Conservation (phyloP, 2,888 invertebrate species). For the Mythimna albipuncta region DNA sequence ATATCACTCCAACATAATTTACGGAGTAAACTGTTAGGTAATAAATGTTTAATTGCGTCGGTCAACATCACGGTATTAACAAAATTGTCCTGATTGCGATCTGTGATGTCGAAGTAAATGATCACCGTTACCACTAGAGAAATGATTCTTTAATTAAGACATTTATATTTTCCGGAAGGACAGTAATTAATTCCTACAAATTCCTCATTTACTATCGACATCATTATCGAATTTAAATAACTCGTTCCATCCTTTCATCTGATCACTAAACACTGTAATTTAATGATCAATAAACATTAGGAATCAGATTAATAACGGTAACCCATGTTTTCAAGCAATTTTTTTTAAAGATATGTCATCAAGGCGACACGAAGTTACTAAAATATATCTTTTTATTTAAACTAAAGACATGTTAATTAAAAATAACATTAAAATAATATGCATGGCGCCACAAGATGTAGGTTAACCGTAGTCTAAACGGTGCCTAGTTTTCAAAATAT, state of each 20-base stretch:
- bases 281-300: conserved; percentile 32
- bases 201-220: conserved; percentile 65
- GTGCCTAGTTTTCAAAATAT: conserved; percentile 33
- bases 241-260: conserved; percentile 57
- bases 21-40: conserved; percentile 9
- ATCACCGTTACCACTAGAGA: conserved; percentile 53
- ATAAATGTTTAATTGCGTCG: conserved; percentile 14
- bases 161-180: conserved; percentile 75
- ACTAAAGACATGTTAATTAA: neutral
- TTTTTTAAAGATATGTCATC: neutral
- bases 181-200: conserved; percentile 71
- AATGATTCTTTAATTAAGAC: conserved; percentile 53
- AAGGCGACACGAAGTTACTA: neutral
- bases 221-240: conserved; percentile 71
- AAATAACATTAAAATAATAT: neutral
- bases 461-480: conserved; percentile 16
- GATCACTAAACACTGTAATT: conserved; percentile 42
- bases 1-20: neutral
- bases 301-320: conserved; percentile 27
- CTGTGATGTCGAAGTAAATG: conserved; percentile 38
- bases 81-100: conserved; percentile 22
- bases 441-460: neutral
- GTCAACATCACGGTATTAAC: conserved; percentile 15
- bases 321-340: conserved; percentile 11
- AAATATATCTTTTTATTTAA: neutral